A percentile compares a stretch with the other conserved stretches of the same genome.
phyloP scores from a whole-genome alignment of 2,797 vertebrate genomes.

The Anabacerthia variegaticeps region DNA sequence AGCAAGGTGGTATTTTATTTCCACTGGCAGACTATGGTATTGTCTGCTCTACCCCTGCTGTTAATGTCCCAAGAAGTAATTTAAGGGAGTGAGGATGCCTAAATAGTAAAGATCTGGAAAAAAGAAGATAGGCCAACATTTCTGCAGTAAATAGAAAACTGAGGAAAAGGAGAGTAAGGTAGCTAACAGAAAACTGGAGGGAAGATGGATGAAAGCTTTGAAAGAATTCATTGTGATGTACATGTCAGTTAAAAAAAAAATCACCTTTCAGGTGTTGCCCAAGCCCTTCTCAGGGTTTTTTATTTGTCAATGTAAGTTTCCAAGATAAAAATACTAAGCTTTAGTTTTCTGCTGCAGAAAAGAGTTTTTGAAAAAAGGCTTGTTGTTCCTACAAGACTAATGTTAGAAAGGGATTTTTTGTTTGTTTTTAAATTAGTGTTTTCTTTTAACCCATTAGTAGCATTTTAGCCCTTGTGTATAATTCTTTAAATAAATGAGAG shows the following conservation, averaged over 20 bases:
- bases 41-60: background rate
- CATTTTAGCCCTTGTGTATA: background rate
- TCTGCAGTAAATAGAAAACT: background rate
- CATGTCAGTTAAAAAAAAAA: background rate
- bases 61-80: background rate
- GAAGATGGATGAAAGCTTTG: background rate
- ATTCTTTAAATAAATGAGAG: background rate
- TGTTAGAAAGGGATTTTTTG: background rate
- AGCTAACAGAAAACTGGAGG: background rate
- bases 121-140: background rate
- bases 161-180: background rate
- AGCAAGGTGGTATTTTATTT: background rate
- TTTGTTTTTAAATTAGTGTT: background rate
- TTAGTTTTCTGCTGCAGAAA: constrained; percentile 2
- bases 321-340: background rate
- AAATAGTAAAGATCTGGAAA: background rate
- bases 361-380: background rate
- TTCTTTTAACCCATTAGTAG: background rate
- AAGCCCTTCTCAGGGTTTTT: background rate
- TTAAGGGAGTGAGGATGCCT: background rate
- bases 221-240: background rate
- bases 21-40: background rate
- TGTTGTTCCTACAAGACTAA: background rate
- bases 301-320: background rate
- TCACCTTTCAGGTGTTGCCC: background rate